Conservation (phyloP, 2,113 vertebrate genomes). For the Prochilodus magdalenae region DNA sequence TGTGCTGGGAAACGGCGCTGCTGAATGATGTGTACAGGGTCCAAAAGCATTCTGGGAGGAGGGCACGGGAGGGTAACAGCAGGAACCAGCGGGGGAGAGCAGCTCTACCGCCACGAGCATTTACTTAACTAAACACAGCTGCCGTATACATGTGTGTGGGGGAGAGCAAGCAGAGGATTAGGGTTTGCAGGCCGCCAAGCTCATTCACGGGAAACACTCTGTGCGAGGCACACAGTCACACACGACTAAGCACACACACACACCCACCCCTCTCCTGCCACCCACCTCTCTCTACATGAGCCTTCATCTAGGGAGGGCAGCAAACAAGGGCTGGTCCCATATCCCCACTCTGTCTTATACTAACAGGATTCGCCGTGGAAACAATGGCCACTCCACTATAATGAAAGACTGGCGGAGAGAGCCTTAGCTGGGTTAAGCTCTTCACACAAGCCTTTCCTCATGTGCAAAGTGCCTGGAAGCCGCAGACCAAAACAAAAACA, state of each 20-base stretch:
- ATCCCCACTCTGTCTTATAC: conserved; percentile 72
- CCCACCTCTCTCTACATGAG: conserved; percentile 60
- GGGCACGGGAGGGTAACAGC: conserved; percentile 54
- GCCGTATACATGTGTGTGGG: conserved; percentile 46
- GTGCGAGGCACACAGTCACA: conserved; percentile 24
- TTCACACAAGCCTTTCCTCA: conserved; percentile 66
- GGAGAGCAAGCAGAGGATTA: conserved; percentile 67
- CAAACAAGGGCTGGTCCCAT: conserved; percentile 68
- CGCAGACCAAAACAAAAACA: conserved; percentile 65
- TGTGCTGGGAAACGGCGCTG: background rate
- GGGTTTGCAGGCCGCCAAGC: conserved; percentile 68
- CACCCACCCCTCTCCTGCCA: conserved; percentile 30
- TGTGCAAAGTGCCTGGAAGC: conserved; percentile 62
- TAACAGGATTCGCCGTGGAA: conserved; percentile 74
- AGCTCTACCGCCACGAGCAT: conserved; percentile 65
- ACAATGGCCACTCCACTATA: conserved; percentile 73
- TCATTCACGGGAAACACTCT: conserved; percentile 64
- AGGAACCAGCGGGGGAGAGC: conserved; percentile 39
- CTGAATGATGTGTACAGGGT: background rate
- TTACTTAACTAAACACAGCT: conserved; percentile 80
- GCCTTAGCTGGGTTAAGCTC: conserved; percentile 71
- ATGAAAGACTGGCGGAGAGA: conserved; percentile 69
- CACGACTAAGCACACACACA: conserved; percentile 18
- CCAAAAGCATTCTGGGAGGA: conserved; percentile 1
- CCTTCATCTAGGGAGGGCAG: conserved; percentile 66